These are phyloP conservation scores for Ligdia adustata DNA, from an alignment of 2,888 invertebrate genomes.

Conservation along the genomic window DNA sequence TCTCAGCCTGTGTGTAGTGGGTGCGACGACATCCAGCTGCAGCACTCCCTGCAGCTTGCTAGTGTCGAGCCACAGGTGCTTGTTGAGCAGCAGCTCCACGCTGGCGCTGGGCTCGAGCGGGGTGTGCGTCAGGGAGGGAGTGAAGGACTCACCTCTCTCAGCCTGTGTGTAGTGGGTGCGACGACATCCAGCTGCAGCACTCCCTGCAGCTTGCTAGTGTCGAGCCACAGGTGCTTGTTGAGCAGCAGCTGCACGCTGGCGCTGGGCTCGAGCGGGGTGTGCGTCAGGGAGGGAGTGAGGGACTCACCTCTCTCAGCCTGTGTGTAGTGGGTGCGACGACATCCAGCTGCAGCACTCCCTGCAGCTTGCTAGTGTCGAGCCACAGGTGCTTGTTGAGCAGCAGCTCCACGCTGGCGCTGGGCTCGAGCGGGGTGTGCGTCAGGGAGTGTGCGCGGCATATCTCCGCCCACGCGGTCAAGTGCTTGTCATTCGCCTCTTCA, in stretches of 20 bases:
- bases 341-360: conserved; percentile 81
- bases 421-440: conserved; percentile 93
- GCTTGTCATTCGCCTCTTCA: conserved; percentile 97
- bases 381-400: conserved; percentile 92
- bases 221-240: conserved; percentile 91
- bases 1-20: conserved; percentile 85
- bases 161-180: conserved; percentile 82
- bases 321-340: conserved; percentile 86
- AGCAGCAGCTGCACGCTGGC: conserved; percentile 92
- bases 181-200: conserved; percentile 86
- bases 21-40: conserved; percentile 82
- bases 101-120: conserved; percentile 87
- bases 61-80: conserved; percentile 90
- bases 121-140: no score
- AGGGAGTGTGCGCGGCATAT: conserved; percentile 90
- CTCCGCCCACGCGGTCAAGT: conserved; percentile 96
- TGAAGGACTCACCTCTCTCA: conserved; percentile 60
- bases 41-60: conserved; percentile 86
- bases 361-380: conserved; percentile 88
- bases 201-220: conserved; percentile 86
- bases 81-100: conserved; percentile 91
- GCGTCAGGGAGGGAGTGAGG: not conserved
- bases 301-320: conserved; percentile 65
- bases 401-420: conserved; percentile 93
- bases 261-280: conserved; percentile 20